phyloP scores from a whole-genome alignment of 2,888 invertebrate genomes.

The Diarsia rubi region DNA sequence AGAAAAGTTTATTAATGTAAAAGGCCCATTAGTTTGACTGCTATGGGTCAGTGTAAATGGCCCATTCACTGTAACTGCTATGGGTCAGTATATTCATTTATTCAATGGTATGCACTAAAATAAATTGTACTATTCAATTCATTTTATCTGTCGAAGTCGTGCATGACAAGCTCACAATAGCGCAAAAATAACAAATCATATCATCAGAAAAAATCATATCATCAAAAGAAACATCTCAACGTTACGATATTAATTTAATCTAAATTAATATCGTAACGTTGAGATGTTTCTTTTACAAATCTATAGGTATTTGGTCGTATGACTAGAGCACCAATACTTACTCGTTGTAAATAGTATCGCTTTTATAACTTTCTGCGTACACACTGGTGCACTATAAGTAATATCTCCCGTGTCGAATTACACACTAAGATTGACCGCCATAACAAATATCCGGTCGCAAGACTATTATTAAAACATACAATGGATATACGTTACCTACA shows the following conservation, averaged over 20 bases:
- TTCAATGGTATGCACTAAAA: background rate
- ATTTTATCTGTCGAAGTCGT: background rate
- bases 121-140: background rate
- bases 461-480: background rate
- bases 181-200: too few relatives aligned
- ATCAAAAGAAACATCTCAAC: too few relatives aligned
- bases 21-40: conserved; percentile 4
- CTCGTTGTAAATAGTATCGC: background rate
- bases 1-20: conserved; percentile 8
- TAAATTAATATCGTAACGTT: too few relatives aligned
- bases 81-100: background rate
- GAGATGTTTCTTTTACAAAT: background rate
- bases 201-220: too few relatives aligned
- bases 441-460: background rate
- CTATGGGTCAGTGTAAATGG: conserved; percentile 3
- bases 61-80: conserved; percentile 2
- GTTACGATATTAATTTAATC: too few relatives aligned
- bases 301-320: background rate
- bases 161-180: too few relatives aligned
- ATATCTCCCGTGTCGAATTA: background rate
- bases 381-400: background rate
- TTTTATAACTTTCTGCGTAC: background rate
- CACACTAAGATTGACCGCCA: background rate
- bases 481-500: background rate
- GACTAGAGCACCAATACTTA: background rate